These are phyloP conservation scores for Lasioglossum figueresi DNA, from an alignment of 2,888 invertebrate species.

Conservation along the genomic window DNA sequence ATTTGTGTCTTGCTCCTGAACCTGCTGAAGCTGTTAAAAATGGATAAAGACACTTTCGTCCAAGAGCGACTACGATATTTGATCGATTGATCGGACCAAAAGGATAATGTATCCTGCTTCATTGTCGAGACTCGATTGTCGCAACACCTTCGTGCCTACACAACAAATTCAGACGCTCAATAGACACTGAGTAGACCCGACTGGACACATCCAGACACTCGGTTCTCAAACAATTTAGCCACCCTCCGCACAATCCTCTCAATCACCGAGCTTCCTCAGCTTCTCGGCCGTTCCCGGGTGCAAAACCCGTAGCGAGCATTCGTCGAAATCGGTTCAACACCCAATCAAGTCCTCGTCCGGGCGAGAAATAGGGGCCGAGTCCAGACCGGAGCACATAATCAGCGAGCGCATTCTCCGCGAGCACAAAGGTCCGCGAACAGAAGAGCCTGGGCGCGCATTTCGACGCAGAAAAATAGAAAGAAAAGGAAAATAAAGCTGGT, in stretches of 20 bases:
- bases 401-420: not conserved
- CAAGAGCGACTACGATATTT: too few species aligned
- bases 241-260: not conserved
- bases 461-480: not conserved
- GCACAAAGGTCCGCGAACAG: not conserved
- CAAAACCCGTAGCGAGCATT: not conserved
- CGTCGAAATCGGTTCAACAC: not conserved
- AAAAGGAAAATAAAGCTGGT: not conserved
- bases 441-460: not conserved
- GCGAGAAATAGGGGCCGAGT: not conserved
- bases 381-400: not conserved
- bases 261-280: not conserved
- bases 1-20: not conserved
- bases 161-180: not conserved
- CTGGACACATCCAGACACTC: not conserved
- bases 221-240: not conserved
- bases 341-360: not conserved
- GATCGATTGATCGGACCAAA: not conserved
- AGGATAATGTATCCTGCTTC: not conserved
- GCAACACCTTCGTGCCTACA: not conserved
- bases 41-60: too few species aligned
- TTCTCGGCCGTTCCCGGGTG: not conserved
- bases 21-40: not conserved
- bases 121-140: not conserved
- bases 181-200: not conserved